Percentiles rank a stretch among this genome's conserved stretches.
Evolutionary conservation across 2,113 vertebrate species (phyloP).

Genomic region (Dromaius novaehollandiae): DNA sequence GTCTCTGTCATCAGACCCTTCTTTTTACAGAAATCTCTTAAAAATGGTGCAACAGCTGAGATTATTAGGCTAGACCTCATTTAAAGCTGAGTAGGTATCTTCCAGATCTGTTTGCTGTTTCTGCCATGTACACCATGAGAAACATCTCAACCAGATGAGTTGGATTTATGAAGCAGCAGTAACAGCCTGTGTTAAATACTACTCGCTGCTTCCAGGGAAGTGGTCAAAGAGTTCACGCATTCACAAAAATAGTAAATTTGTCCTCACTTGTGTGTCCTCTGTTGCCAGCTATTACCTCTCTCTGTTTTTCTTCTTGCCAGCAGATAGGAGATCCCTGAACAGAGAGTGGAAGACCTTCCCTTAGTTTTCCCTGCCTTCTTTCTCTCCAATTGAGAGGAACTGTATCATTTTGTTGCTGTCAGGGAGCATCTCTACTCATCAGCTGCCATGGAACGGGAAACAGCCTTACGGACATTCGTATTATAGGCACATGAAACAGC

Average conservation of each 20-base stretch:
- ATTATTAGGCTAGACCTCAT: fast-evolving
- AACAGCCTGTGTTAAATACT: not conserved
- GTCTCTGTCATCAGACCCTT: not conserved
- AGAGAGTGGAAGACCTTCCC: fast-evolving
- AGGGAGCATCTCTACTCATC: not conserved
- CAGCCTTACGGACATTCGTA: not conserved
- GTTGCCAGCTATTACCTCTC: not conserved
- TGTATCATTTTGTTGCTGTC: not conserved
- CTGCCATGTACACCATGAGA: not conserved
- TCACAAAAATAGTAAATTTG: not conserved
- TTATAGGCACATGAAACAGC: not conserved
- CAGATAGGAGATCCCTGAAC: not conserved
- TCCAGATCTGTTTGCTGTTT: not conserved
- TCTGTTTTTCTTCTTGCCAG: not conserved
- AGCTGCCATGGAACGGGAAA: not conserved
- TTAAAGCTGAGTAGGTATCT: not conserved
- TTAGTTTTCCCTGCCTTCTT: not conserved
- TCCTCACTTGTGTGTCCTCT: not conserved
- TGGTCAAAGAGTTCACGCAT: fast-evolving
- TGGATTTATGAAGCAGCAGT: not conserved
- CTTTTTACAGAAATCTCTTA: not conserved
- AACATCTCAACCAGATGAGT: not conserved
- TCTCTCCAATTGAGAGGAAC: not conserved
- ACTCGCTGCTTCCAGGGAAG: not conserved
- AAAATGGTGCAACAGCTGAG: not conserved